These are phyloP conservation scores for Campoletis sonorensis DNA, from an alignment of 1,140 invertebrate genomes.

Conservation along the genomic window DNA sequence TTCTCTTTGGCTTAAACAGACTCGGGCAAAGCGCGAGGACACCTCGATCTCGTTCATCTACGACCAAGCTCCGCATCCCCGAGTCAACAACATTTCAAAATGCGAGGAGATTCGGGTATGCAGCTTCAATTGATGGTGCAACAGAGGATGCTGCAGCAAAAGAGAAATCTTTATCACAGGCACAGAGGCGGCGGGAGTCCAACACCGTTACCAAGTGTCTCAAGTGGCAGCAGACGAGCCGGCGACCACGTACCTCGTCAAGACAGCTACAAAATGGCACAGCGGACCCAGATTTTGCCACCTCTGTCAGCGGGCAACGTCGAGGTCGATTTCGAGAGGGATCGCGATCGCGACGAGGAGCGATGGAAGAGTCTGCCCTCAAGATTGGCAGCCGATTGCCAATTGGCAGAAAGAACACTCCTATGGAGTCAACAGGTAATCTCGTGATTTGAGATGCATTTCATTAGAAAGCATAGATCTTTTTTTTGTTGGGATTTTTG, in stretches of 20 bases:
- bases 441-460: conserved; percentile 55
- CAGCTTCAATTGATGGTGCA: conserved; percentile 79
- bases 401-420: conserved; percentile 68
- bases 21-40: conserved; percentile 70
- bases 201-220: conserved; percentile 59
- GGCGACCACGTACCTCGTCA: conserved; percentile 77
- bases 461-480: neutral
- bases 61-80: conserved; percentile 65
- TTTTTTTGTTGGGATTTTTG: neutral
- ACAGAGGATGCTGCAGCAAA: conserved; percentile 79
- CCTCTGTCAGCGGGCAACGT: conserved; percentile 68
- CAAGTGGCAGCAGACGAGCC: conserved; percentile 63
- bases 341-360: conserved; percentile 67
- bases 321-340: conserved; percentile 65
- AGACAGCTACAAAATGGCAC: conserved; percentile 78
- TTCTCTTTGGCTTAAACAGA: conserved; percentile 48
- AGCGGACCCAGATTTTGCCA: conserved; percentile 75
- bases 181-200: conserved; percentile 73
- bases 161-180: conserved; percentile 80
- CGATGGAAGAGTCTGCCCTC: conserved; percentile 72
- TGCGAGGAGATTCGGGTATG: conserved; percentile 65
- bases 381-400: conserved; percentile 69
- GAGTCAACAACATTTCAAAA: conserved; percentile 67
- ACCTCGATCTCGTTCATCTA: conserved; percentile 69
- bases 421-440: conserved; percentile 73